These are phyloP conservation scores for Pantherophis alleghaniensis DNA, from an alignment of 2,797 vertebrate species.

Conservation along the genomic window DNA sequence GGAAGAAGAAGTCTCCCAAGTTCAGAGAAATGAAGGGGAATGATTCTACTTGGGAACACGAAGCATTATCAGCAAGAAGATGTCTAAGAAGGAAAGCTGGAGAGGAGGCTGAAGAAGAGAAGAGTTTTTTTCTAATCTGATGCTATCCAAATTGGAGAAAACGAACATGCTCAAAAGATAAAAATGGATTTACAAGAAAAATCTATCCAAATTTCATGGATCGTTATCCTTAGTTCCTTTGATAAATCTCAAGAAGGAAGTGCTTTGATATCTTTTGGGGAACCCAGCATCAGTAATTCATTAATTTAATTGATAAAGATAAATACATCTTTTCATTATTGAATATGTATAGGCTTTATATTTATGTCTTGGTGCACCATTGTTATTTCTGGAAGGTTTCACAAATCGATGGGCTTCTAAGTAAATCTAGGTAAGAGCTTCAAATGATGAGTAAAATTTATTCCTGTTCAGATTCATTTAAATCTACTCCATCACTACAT, in stretches of 20 bases:
- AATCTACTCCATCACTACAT: slow-evolving; percentile 57
- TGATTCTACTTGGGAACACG: background rate
- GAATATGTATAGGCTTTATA: slow-evolving; percentile 35
- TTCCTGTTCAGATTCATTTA: slow-evolving; percentile 50
- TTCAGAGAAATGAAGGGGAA: background rate
- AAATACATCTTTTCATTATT: slow-evolving; percentile 7
- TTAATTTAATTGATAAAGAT: slow-evolving; percentile 37
- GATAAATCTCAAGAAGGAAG: background rate
- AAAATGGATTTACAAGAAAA: background rate
- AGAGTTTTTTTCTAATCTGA: background rate
- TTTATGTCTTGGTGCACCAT: slow-evolving; percentile 40
- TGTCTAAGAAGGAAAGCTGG: background rate
- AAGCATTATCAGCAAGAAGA: background rate
- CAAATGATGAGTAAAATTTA: slow-evolving; percentile 51
- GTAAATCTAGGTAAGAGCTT: slow-evolving; percentile 32
- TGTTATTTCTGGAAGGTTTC: slow-evolving; percentile 46
- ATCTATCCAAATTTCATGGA: background rate
- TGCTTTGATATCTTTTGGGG: slow-evolving; percentile 36
- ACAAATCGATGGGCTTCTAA: slow-evolving; percentile 18
- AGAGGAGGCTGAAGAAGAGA: background rate
- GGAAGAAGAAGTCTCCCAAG: too few relatives aligned
- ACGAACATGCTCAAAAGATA: background rate
- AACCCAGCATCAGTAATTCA: slow-evolving; percentile 23
- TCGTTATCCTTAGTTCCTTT: background rate
- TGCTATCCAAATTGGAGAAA: background rate